Evolutionary conservation across 2,113 vertebrate species (phyloP), one percentile per base, ranked within the genome.

Genomic region (Regulus satrapa): DNA sequence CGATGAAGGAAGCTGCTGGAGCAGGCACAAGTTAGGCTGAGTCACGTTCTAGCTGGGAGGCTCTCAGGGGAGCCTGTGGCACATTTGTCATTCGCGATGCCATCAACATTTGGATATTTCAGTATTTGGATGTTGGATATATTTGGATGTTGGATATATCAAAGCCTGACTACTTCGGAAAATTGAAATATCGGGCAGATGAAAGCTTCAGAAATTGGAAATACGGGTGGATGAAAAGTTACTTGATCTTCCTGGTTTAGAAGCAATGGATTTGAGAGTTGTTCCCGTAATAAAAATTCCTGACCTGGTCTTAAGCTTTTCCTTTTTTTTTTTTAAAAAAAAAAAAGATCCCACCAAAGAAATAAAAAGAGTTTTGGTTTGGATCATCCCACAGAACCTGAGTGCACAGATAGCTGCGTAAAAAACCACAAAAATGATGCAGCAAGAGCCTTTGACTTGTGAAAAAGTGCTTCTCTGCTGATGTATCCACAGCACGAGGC

Each of bases 241-340:
- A 73, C 0, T 0, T 4, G 26, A 54, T 34, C 59, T 49, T 72
- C 49, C 38, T 2, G 1, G 32, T 83, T 36, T 13, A 19, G 46
- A 88, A 77, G 12, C 2, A 4, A 28, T 29, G 34, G 38, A 56
- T 29, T 61, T n/a, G 62, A 80, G 36, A 75, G 20, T 8, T 46
- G n/a, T 16, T 88, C 29, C 34, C 12, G 8, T 9, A 76, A 59
- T 49, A 59, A 88, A 85, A 85, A 67, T 58, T 55, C 54, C n/a
- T 36, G 46, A 41, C 21, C 5, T 19, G 17, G 4, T 54, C 73
- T 54, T 67, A n/a, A 62, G 26, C 3, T 69, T 76, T 45, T 76
- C 38, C 38, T 58, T n/a, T 79, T 23, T 54, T 82, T 52, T 25
- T 29, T 29, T 69, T 41, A 85, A 61, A 12, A 21, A 56, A n/a